Evolutionary conservation across 2,888 invertebrate genomes (phyloP).

Genomic region (Rugalucina vietnamica): DNA sequence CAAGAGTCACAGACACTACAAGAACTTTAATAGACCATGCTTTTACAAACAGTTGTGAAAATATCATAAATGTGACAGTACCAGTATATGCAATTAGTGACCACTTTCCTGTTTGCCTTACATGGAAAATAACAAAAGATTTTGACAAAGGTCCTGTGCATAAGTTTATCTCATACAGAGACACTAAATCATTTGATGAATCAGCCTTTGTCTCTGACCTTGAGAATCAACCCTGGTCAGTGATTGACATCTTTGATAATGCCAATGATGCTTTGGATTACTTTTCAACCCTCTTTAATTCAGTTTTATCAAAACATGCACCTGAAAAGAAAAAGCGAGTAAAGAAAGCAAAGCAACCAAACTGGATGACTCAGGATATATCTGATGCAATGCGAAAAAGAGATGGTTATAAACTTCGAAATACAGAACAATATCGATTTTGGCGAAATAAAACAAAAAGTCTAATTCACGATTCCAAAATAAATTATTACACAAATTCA

Average conservation of each 20-base stretch:
- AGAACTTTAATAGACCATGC: too few relatives aligned
- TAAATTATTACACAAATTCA: not conserved
- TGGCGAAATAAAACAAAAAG: not conserved
- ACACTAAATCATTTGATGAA: not conserved
- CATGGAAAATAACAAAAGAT: not conserved
- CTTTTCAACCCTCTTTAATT: not conserved
- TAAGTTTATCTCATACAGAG: too few relatives aligned
- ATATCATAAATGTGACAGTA: too few relatives aligned
- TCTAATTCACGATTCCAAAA: not conserved
- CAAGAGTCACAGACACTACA: too few relatives aligned
- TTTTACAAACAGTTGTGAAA: too few relatives aligned
- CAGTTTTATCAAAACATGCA: too few relatives aligned
- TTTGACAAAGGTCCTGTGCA: not conserved
- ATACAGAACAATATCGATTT: not conserved
- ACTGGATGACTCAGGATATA: too few relatives aligned
- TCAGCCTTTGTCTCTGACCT: not conserved
- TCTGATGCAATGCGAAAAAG: too few relatives aligned
- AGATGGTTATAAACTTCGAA: too few relatives aligned
- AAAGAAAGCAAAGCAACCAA: too few relatives aligned
- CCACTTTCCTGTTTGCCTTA: not conserved
- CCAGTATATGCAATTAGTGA: too few relatives aligned
- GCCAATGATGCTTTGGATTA: slow-evolving; percentile 4
- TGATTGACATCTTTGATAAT: not conserved
- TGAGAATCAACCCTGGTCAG: not conserved
- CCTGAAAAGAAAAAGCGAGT: too few relatives aligned